These are phyloP conservation scores for Otolemur crassicaudatus DNA, from an alignment of 2,797 vertebrate species.

Conservation along the genomic window DNA sequence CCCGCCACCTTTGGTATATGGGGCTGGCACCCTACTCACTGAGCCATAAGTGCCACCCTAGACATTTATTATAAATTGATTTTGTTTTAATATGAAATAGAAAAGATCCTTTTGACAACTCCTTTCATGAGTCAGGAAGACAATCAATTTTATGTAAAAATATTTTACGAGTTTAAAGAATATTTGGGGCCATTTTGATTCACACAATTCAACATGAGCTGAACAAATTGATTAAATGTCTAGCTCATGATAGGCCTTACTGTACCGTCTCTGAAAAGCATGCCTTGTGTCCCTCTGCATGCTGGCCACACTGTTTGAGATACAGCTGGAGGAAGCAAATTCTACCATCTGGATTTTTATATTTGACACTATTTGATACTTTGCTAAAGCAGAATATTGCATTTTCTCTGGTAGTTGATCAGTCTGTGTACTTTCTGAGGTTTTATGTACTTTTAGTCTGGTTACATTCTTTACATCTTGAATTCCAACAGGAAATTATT, in stretches of 20 bases:
- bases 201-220: not conserved
- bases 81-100: not conserved
- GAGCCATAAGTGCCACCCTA: not conserved
- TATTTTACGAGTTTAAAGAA: not conserved
- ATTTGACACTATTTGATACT: not conserved
- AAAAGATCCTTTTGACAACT: not conserved
- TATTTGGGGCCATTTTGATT: not conserved
- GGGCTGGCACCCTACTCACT: no score
- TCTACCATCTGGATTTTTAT: not conserved
- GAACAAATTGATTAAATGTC: not conserved
- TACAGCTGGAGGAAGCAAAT: not conserved
- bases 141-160: not conserved
- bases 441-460: not conserved
- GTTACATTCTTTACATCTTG: not conserved
- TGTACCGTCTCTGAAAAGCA: not conserved
- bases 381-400: not conserved
- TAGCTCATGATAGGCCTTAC: not conserved
- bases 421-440: not conserved
- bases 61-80: constrained; percentile 5
- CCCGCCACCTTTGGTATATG: no score
- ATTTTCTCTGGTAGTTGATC: not conserved
- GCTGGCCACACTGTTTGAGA: not conserved
- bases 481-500: not conserved
- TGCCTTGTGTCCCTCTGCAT: rapidly evolving
- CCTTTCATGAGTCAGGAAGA: not conserved